Evolutionary conservation across 2,797 vertebrate genomes (phyloP).

Genomic region (Poecilia gillii): DNA sequence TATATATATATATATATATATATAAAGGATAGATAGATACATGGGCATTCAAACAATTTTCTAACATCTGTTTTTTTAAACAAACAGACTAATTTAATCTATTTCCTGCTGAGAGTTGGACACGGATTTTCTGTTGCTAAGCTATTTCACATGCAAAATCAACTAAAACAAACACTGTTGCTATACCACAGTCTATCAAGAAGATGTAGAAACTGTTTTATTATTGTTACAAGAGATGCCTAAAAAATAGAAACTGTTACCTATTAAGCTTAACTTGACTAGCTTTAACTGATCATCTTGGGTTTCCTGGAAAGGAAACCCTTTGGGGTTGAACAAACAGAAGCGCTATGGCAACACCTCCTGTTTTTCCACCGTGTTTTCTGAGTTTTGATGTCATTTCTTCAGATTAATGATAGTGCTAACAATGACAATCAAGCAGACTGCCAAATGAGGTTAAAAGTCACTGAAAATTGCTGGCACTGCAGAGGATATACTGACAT

Average conservation of each 20-base stretch:
- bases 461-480: not conserved
- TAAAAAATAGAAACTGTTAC: not conserved
- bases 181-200: not conserved
- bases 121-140: not conserved
- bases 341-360: conserved; percentile 60
- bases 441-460: not conserved
- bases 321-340: conserved; percentile 57
- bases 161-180: not conserved
- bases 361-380: conserved; percentile 41
- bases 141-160: not conserved
- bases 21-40: not conserved
- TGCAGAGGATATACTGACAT: not conserved
- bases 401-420: conserved; percentile 5
- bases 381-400: conserved; percentile 29
- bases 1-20: not conserved
- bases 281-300: not conserved
- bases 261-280: not conserved
- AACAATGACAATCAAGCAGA: conserved; percentile 9
- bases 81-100: not conserved
- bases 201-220: not conserved
- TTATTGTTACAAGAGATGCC: not conserved
- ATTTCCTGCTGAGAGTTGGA: not conserved
- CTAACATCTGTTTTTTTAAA: not conserved
- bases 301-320: conserved; percentile 39
- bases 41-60: not conserved